Conservation (phyloP, 2,797 vertebrate genomes). For the Pelobates cultripes region DNA sequence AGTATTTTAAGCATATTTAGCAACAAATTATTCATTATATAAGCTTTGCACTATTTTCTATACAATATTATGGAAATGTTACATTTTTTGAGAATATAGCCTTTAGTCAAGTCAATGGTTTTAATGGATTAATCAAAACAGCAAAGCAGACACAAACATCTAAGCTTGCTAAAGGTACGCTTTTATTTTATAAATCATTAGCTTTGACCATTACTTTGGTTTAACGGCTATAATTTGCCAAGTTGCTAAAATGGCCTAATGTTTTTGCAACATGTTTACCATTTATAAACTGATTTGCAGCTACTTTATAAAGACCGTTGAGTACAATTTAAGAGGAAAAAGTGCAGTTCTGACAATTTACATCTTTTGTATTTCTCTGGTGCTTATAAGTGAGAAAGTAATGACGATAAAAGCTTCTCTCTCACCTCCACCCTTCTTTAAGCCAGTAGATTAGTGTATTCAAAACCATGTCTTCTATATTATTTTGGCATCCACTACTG, state of each 20-base stretch:
- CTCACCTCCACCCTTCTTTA: neutral
- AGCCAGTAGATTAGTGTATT: neutral
- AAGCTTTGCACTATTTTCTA: neutral
- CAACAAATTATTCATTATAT: neutral
- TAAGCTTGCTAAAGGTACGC: conserved; percentile 8
- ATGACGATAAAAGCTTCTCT: neutral
- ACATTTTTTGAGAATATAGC: no score
- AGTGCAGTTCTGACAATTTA: neutral
- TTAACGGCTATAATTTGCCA: conserved; percentile 16
- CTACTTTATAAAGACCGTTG: neutral
- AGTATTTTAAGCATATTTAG: neutral
- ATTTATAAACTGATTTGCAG: neutral
- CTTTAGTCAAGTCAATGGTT: neutral
- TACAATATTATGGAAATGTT: neutral
- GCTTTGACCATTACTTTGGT: conserved; percentile 20
- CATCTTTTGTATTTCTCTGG: conserved; percentile 5
- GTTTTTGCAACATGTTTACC: conserved; percentile 10
- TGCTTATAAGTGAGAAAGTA: neutral
- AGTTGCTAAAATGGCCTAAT: conserved; percentile 4
- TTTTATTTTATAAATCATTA: conserved; percentile 30
- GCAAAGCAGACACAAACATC: conserved; percentile 6
- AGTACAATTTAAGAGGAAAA: conserved; percentile 9
- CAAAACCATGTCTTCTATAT: neutral
- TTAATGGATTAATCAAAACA: conserved; percentile 9
- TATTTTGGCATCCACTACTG: neutral